These are phyloP conservation scores for Atherinosoma microstoma DNA, from an alignment of 2,797 vertebrate species.

Conservation along the genomic window DNA sequence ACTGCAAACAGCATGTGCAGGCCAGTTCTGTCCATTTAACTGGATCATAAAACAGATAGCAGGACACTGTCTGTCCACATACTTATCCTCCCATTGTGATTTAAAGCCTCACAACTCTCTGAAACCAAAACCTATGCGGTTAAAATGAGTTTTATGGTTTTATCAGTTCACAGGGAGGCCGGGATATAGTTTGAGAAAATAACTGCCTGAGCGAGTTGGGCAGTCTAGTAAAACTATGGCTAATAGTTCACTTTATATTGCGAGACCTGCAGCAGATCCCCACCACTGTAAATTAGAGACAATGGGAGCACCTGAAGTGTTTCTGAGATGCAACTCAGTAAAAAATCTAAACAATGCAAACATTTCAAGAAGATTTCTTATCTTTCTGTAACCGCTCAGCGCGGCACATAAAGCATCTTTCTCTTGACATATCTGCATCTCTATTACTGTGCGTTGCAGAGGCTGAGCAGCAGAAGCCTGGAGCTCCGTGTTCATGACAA, in stretches of 20 bases:
- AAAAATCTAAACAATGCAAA: conserved; percentile 18
- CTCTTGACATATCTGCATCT: conserved; percentile 11
- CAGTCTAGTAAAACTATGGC: conserved; percentile 8
- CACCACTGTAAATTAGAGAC: conserved; percentile 30
- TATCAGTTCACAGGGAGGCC: conserved; percentile 8
- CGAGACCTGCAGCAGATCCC: conserved; percentile 3
- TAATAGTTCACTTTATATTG: conserved; percentile 24
- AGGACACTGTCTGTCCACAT: conserved; percentile 10
- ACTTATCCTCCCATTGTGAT: conserved; percentile 14
- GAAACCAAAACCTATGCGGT: conserved; percentile 24
- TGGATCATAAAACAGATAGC: conserved; percentile 17
- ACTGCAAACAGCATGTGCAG: not conserved
- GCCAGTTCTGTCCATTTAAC: conserved; percentile 19
- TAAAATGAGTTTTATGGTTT: conserved; percentile 25
- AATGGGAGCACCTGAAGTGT: not conserved
- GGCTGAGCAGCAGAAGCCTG: conserved; percentile 8
- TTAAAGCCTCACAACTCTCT: conserved; percentile 12
- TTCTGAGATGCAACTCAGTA: conserved; percentile 14
- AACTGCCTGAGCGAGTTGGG: conserved; percentile 7
- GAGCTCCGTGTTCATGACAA: conserved; percentile 19
- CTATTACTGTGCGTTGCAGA: conserved; percentile 3
- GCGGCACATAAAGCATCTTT: not conserved
- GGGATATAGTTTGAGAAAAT: not conserved
- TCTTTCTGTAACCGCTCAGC: not conserved
- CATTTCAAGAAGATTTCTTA: not conserved